Evolutionary conservation across 2,888 invertebrate species (phyloP).

Genomic region (Nyleta sp.): DNA sequence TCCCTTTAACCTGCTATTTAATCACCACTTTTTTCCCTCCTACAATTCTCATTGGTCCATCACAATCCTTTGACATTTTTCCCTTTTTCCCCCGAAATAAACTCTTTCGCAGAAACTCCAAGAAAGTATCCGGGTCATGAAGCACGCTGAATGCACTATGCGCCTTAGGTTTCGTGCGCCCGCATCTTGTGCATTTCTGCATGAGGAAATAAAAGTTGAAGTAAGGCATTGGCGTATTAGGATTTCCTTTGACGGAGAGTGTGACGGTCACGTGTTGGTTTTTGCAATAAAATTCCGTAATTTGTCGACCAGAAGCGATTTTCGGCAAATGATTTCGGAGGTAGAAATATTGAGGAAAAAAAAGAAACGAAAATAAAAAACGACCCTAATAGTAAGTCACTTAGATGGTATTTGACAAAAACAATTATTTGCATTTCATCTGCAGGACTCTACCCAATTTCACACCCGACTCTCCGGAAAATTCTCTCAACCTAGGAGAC

Average conservation of each 20-base stretch:
- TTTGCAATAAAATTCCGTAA: too few relatives aligned
- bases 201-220: constrained; percentile 45
- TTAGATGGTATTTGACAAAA: too few relatives aligned
- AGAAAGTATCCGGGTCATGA: constrained; percentile 50
- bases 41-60: not conserved
- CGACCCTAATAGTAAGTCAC: too few relatives aligned
- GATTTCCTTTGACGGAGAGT: constrained; percentile 27
- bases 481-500: constrained; percentile 84
- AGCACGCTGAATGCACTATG: constrained; percentile 30
- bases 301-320: too few relatives aligned
- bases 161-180: constrained; percentile 27
- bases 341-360: too few relatives aligned
- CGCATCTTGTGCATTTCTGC: constrained; percentile 49
- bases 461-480: constrained; percentile 85
- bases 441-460: constrained; percentile 87
- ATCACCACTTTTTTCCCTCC: not conserved
- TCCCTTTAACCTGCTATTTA: not conserved
- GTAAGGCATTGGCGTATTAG: constrained; percentile 16
- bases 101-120: constrained; percentile 4
- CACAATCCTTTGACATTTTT: constrained; percentile 17
- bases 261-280: too few relatives aligned
- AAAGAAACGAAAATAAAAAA: too few relatives aligned
- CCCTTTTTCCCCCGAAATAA: constrained; percentile 29
- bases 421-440: not conserved
- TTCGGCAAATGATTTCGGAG: too few relatives aligned